These are phyloP conservation scores for Stegostoma tigrinum DNA, from an alignment of 2,113 vertebrate genomes.

Conservation along the genomic window DNA sequence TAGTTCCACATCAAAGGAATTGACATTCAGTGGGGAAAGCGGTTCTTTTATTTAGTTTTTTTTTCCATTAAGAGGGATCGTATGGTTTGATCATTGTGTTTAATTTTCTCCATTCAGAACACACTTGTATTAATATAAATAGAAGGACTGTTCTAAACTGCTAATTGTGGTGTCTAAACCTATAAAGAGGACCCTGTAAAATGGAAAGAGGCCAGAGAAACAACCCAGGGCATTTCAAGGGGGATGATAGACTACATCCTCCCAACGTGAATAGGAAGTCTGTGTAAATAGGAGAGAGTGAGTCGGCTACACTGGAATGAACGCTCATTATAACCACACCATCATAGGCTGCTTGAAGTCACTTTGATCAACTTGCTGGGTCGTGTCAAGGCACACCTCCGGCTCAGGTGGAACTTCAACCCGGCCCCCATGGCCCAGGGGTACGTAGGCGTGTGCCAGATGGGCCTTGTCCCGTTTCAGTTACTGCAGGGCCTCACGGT, in stretches of 20 bases:
- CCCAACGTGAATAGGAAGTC: neutral
- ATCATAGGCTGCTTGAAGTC: neutral
- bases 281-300: neutral
- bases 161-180: constrained; percentile 64
- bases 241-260: neutral
- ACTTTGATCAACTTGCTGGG: too few species aligned
- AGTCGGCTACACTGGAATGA: too few species aligned
- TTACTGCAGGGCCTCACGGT: neutral
- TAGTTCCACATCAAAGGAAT: constrained; percentile 99
- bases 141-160: constrained; percentile 54
- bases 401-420: too few species aligned
- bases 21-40: constrained; percentile 91
- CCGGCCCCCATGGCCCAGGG: too few species aligned
- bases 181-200: constrained; percentile 48
- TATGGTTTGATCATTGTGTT: constrained; percentile 78
- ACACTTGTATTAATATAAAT: constrained; percentile 81
- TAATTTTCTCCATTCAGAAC: constrained; percentile 80
- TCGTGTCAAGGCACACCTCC: too few species aligned
- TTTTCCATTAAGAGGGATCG: constrained; percentile 75
- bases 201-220: constrained; percentile 30
- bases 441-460: too few species aligned
- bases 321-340: neutral
- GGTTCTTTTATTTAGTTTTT: constrained; percentile 82
- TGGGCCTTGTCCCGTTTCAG: neutral
- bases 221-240: constrained; percentile 46